These are phyloP conservation scores for Bufotes viridis DNA, from an alignment of 2,797 vertebrate species.

Conservation along the genomic window DNA sequence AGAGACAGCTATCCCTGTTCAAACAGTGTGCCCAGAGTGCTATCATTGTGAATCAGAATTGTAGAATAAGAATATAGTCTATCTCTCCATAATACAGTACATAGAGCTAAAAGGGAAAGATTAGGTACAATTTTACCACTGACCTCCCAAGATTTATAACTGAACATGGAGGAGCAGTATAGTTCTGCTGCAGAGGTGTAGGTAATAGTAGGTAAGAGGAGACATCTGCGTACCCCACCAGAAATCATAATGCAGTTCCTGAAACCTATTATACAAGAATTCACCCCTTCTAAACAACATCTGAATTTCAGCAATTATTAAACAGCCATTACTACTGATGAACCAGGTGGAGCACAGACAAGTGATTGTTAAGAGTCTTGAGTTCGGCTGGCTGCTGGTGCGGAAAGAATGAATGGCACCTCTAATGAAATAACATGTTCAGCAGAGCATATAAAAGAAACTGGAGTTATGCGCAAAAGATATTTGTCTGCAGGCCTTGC, in stretches of 20 bases:
- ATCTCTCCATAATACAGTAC: neutral
- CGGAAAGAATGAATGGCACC: conserved; percentile 34
- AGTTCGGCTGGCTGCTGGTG: neutral
- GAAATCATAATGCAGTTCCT: neutral
- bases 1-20: too few relatives aligned
- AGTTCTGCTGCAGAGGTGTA: neutral
- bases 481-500: conserved; percentile 49
- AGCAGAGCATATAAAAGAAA: conserved; percentile 19
- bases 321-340: neutral
- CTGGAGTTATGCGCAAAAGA: conserved; percentile 31
- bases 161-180: neutral
- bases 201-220: neutral
- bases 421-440: conserved; percentile 18
- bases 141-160: neutral
- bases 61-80: neutral
- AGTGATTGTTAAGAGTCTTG: neutral
- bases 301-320: neutral
- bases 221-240: neutral
- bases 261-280: neutral
- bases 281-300: neutral
- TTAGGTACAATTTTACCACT: neutral
- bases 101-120: neutral
- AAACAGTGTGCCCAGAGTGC: too few relatives aligned
- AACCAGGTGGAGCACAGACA: neutral
- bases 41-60: neutral